Percentiles rank a stretch among this genome's conserved stretches.
Evolutionary conservation across 2,888 invertebrate species (phyloP).

Genomic region (Nasonovia ribisnigri): DNA sequence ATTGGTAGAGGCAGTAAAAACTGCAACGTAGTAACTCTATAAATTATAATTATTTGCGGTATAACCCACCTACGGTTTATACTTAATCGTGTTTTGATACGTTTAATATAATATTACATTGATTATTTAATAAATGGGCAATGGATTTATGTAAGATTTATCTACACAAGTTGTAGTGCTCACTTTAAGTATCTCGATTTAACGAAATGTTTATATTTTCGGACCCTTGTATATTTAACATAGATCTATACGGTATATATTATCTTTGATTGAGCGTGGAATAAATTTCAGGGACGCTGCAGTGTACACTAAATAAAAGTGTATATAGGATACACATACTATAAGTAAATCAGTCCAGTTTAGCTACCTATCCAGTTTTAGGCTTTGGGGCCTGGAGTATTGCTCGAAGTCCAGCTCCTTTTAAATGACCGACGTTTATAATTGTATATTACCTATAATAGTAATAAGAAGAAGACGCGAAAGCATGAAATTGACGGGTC

Average conservation of each 20-base stretch:
- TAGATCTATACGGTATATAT: neutral
- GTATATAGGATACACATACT: neutral
- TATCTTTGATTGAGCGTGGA: neutral
- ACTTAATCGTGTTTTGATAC: neutral
- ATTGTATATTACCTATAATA: neutral
- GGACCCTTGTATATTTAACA: neutral
- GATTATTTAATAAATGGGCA: neutral
- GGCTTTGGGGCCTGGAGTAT: neutral
- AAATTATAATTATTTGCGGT: neutral
- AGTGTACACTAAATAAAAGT: neutral
- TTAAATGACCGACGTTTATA: neutral
- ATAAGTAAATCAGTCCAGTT: neutral
- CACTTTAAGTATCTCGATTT: neutral
- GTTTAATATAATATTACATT: neutral
- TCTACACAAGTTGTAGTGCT: neutral
- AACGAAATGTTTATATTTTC: neutral
- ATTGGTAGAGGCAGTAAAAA: neutral
- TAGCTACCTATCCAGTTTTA: neutral
- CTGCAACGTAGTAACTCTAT: neutral
- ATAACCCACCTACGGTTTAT: neutral
- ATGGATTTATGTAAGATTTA: neutral
- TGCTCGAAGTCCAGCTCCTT: neutral
- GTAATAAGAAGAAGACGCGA: neutral
- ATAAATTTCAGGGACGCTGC: neutral
- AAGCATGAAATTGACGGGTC: neutral